phyloP scores from a whole-genome alignment of 2,888 invertebrate species.

The Melipona bicolor region DNA sequence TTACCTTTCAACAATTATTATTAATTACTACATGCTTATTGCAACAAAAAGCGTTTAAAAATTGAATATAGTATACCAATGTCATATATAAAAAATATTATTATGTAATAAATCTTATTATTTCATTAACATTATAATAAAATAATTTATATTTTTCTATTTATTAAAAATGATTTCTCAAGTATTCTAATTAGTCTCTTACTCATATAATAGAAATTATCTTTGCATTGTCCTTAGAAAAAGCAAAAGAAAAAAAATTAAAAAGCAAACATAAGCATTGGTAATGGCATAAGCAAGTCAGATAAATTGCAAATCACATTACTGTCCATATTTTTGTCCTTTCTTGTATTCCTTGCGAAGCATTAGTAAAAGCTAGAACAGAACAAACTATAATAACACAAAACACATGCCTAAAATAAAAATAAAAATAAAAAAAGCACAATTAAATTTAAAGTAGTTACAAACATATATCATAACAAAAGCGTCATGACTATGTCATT shows the following conservation, averaged over 20 bases:
- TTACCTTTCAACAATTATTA: neutral
- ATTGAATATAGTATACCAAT: neutral
- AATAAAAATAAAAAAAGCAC: constrained; percentile 16
- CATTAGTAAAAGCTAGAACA: constrained; percentile 54
- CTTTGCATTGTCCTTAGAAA: neutral
- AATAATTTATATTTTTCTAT: neutral
- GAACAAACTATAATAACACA: constrained; percentile 58
- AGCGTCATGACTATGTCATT: no score
- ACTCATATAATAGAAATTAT: neutral
- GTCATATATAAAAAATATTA: neutral
- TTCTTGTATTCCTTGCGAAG: constrained; percentile 33
- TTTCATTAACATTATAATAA: neutral
- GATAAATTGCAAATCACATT: constrained; percentile 27
- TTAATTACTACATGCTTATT: neutral
- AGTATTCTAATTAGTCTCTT: neutral
- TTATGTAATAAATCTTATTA: neutral
- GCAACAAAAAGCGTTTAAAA: neutral
- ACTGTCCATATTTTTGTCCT: neutral
- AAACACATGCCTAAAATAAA: constrained; percentile 48
- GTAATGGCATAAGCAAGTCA: constrained; percentile 40
- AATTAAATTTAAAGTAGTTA: neutral
- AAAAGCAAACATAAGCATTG: constrained; percentile 26
- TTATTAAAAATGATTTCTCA: neutral
- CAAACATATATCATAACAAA: no score
- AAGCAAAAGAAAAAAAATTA: neutral